A percentile compares a stretch with the other conserved stretches of the same genome.
These are phyloP conservation scores for Apotomis capreana DNA, from an alignment of 2,888 invertebrate genomes.

Conservation along the genomic window DNA sequence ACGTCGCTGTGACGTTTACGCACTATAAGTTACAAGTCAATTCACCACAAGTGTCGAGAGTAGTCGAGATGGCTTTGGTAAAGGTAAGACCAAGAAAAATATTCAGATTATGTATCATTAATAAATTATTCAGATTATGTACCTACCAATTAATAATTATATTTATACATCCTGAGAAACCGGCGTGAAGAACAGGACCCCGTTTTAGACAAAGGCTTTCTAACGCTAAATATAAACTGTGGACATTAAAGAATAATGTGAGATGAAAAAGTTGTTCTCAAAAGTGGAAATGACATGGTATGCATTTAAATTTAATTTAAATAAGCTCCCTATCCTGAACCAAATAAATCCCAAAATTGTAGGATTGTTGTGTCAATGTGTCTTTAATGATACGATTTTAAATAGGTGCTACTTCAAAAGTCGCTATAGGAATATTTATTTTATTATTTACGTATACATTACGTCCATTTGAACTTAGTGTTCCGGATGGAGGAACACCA, in stretches of 20 bases:
- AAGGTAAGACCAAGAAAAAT: too few relatives aligned
- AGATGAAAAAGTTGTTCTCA: conserved; percentile 39
- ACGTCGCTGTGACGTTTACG: too few relatives aligned
- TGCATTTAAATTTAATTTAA: conserved; percentile 45
- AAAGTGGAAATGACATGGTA: conserved; percentile 40
- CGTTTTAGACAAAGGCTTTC: neutral
- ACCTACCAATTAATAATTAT: too few relatives aligned
- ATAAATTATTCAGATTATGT: too few relatives aligned
- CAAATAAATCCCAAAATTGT: conserved; percentile 42
- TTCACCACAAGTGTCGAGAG: too few relatives aligned
- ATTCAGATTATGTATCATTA: too few relatives aligned
- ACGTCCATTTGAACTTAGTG: too few relatives aligned
- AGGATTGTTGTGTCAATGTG: conserved; percentile 48
- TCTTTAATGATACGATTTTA: conserved; percentile 18
- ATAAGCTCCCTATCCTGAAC: conserved; percentile 25
- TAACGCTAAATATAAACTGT: conserved; percentile 4
- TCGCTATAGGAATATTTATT: neutral
- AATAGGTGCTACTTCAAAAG: conserved; percentile 5
- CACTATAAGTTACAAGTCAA: too few relatives aligned
- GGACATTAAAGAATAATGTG: conserved; percentile 10
- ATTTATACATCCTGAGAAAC: too few relatives aligned
- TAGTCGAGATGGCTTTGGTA: too few relatives aligned
- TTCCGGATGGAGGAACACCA: too few relatives aligned
- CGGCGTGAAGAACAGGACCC: too few relatives aligned
- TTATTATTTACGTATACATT: neutral